Percentiles rank a stretch among this genome's conserved stretches.
Evolutionary conservation across 2,888 invertebrate species (phyloP).

Genomic region (Vandiemenella viatica): DNA sequence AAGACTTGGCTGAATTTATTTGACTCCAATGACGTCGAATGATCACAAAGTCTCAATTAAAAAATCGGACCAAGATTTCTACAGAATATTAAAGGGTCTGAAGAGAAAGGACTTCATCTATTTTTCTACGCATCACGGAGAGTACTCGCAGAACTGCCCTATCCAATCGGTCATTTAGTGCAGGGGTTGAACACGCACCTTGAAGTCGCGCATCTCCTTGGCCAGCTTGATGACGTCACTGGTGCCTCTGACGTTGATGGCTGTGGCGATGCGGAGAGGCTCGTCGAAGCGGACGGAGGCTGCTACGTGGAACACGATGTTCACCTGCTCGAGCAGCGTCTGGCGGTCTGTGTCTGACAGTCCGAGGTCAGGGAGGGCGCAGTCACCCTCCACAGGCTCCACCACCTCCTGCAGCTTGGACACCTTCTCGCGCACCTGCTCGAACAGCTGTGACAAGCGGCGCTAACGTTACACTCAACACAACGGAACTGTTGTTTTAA

Average conservation of each 20-base stretch:
- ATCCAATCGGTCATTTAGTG: too few relatives aligned
- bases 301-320: slow-evolving; percentile 69
- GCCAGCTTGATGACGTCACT: slow-evolving; percentile 1
- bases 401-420: background rate
- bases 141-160: too few relatives aligned
- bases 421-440: background rate
- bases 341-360: slow-evolving; percentile 39
- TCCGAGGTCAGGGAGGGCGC: slow-evolving; percentile 41
- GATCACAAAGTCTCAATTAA: too few relatives aligned
- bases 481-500: too few relatives aligned
- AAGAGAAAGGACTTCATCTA: too few relatives aligned
- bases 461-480: too few relatives aligned
- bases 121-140: too few relatives aligned
- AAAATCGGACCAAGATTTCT: too few relatives aligned
- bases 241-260: slow-evolving; percentile 1
- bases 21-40: too few relatives aligned
- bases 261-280: background rate
- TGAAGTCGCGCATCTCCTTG: background rate
- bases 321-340: slow-evolving; percentile 34
- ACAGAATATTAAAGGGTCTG: too few relatives aligned
- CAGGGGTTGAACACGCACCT: too few relatives aligned
- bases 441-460: background rate
- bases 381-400: slow-evolving; percentile 34
- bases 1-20: too few relatives aligned
- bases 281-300: slow-evolving; percentile 50